Base-by-base conservation (phyloP, 1,140 invertebrate genomes). In the Octopus sinensis region DNA sequence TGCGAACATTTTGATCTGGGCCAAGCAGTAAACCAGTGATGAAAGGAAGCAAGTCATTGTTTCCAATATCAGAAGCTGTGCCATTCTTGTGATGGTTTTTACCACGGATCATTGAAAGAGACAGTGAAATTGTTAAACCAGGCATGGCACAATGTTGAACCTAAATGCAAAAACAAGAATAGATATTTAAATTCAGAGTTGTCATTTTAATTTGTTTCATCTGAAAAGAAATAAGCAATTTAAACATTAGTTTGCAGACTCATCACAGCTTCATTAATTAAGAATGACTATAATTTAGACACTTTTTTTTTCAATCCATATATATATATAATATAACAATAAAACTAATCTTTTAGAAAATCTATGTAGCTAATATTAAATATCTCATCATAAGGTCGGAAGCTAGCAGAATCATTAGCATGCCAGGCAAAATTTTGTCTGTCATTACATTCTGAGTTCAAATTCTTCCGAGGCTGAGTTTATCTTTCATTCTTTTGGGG, bases 11-110 rank as follows among this genome's bases (percentile, higher is more conserved):
- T 87, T 96, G 95, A 91, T 98, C 96, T 88, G 94, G 96, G 23
- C 97, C 96, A 54, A 98, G 92, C 80, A 98, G 91, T 54, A 99
- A 91, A 9, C 97, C 96, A 79, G 96, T 97, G 51, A 98, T 93
- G 91, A 98, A 98, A 12, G 96, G 94, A 10, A 98, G 92, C 51
- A 93, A 87, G 86, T 94, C 93, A 79, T 83, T 86, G 78, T 85
- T 81, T 54, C 79, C 76, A 75, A 81, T 71, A 73, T 77, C 85
- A 43, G 81, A 79, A 81, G 76, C 80, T 30, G 83, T 84, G 17
- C 73, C 77, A 30, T 79, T 76, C 23, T 83, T 23, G 5, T 30
- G 13, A 78, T 84, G 54, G 81, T 82, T 30, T 78, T 80, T 43
- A 53, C 68, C 5, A 56, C 62, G 78, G 84, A 68, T 77, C 78